Conservation (phyloP, 2,888 invertebrate species). For the Hyposoter didymator region DNA sequence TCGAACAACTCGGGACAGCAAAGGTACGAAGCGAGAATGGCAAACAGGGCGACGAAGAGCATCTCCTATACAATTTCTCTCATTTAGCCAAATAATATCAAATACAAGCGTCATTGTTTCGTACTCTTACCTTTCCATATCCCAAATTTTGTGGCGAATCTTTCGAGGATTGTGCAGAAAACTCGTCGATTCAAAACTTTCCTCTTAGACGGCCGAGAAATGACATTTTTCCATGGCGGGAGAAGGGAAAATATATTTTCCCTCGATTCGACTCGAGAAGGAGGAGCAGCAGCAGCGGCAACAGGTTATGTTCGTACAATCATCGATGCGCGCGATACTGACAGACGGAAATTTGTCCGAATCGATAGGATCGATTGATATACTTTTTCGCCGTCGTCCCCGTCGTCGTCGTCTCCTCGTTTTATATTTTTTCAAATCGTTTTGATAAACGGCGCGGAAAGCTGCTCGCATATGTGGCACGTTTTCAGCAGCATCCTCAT, state of each 20-base stretch:
- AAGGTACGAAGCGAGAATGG: constrained; percentile 63
- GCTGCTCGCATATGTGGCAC: constrained; percentile 61
- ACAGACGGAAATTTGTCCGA: neutral
- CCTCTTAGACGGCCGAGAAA: too few relatives aligned
- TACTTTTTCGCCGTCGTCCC: neutral
- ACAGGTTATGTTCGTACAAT: constrained; percentile 20
- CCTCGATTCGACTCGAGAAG: too few relatives aligned
- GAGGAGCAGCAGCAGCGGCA: too few relatives aligned
- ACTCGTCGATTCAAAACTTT: neutral
- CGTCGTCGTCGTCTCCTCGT: neutral
- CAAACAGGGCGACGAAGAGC: constrained; percentile 63
- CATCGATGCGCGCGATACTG: neutral
- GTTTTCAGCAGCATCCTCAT: constrained; percentile 53
- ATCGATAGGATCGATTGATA: constrained; percentile 8
- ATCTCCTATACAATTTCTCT: too few relatives aligned
- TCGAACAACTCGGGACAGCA: constrained; percentile 65
- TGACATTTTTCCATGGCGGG: neutral
- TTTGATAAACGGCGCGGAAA: too few relatives aligned
- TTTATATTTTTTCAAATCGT: neutral
- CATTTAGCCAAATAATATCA: too few relatives aligned
- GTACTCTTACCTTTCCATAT: constrained; percentile 18
- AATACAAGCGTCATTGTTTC: too few relatives aligned
- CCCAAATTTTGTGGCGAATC: constrained; percentile 23
- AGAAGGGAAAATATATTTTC: too few relatives aligned
- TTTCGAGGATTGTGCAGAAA: neutral